phyloP scores from a whole-genome alignment of 2,888 invertebrate species.

The Acholoe squamosa region DNA sequence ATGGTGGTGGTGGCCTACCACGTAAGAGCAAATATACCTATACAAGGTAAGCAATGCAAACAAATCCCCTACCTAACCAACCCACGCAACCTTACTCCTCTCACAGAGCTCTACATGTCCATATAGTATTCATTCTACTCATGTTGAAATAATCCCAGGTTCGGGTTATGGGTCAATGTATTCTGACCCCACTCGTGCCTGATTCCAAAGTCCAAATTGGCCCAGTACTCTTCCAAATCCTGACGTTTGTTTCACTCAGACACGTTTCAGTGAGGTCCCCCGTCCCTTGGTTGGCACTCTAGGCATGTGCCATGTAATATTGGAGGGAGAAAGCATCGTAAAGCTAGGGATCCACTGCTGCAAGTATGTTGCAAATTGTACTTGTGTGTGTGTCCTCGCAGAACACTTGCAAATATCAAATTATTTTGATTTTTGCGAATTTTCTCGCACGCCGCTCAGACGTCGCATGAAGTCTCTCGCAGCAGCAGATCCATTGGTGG shows the following conservation, averaged over 20 bases:
- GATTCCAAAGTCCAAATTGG: conserved; percentile 14
- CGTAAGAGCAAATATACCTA: too few relatives aligned
- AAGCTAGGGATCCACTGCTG: too few relatives aligned
- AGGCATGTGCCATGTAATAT: not conserved
- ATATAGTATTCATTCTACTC: not conserved
- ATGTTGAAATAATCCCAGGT: not conserved
- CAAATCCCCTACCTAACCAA: not conserved
- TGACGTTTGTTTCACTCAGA: not conserved
- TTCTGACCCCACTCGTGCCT: not conserved
- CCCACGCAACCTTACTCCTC: not conserved
- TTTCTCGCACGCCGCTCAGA: too few relatives aligned
- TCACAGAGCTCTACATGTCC: not conserved
- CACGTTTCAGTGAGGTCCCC: not conserved
- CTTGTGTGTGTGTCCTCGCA: too few relatives aligned
- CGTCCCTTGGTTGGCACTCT: conserved; percentile 5
- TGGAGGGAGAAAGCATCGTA: not conserved
- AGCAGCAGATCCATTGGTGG: too few relatives aligned
- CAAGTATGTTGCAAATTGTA: too few relatives aligned
- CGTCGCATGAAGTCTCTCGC: too few relatives aligned
- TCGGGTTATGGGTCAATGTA: conserved; percentile 40
- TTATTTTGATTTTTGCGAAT: too few relatives aligned
- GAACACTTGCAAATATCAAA: too few relatives aligned
- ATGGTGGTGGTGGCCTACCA: too few relatives aligned
- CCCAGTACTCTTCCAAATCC: not conserved
- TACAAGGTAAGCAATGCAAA: too few relatives aligned